phyloP scores from a whole-genome alignment of 2,888 invertebrate genomes.

The Leucania comma region DNA sequence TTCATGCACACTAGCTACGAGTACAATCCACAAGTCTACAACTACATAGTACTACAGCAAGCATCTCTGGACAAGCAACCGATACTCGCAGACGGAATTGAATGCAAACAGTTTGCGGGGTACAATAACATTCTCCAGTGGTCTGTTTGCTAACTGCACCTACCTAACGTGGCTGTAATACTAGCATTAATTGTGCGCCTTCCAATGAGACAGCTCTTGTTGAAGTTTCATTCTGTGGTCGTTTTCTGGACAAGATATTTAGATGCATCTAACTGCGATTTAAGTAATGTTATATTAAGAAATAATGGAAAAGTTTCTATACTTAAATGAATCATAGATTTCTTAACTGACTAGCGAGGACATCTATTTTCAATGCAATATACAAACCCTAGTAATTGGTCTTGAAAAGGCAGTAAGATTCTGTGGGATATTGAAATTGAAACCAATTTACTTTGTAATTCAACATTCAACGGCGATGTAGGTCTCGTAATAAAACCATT shows the following conservation, averaged over 20 bases:
- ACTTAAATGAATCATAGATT: background rate
- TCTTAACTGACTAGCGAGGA: background rate
- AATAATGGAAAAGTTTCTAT: background rate
- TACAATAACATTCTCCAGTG: slow-evolving; percentile 73
- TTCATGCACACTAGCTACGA: slow-evolving; percentile 14
- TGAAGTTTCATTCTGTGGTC: slow-evolving; percentile 2
- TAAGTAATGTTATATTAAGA: background rate
- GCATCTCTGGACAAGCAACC: slow-evolving; percentile 52
- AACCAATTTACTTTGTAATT: slow-evolving; percentile 14
- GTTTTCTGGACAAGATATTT: slow-evolving; percentile 8
- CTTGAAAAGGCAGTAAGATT: slow-evolving; percentile 8
- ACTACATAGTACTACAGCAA: slow-evolving; percentile 22
- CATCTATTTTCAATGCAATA: background rate
- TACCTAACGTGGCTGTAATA: slow-evolving; percentile 34
- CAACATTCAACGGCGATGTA: background rate
- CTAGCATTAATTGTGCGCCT: slow-evolving; percentile 43
- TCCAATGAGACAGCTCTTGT: slow-evolving; percentile 8
- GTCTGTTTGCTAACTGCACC: slow-evolving; percentile 56
- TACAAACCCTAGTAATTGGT: background rate
- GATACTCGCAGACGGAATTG: slow-evolving; percentile 69
- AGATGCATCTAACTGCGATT: background rate
- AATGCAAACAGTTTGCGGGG: slow-evolving; percentile 78
- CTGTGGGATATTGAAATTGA: slow-evolving; percentile 18
- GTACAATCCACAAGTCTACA: background rate
- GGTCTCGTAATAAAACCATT: slow-evolving; percentile 22